These are phyloP conservation scores for Mythimna pallens DNA, from an alignment of 2,888 invertebrate species.

Conservation along the genomic window DNA sequence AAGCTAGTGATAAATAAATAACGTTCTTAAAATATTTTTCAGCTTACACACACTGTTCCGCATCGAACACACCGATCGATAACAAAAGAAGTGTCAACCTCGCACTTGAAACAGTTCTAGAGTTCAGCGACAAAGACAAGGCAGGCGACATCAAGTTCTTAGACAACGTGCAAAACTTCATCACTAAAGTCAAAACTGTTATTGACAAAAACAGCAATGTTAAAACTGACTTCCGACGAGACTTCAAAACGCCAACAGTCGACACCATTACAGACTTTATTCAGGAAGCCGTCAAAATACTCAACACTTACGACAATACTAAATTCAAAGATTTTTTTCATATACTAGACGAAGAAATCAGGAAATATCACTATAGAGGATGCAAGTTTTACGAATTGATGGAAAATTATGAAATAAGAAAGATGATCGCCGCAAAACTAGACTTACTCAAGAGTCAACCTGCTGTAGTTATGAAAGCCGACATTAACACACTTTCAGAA, in stretches of 20 bases:
- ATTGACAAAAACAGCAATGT: conserved; percentile 10
- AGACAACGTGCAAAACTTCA: conserved; percentile 24
- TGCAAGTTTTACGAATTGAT: conserved; percentile 71
- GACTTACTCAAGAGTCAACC: conserved; percentile 57
- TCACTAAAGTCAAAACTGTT: conserved; percentile 34
- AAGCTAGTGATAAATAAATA: not conserved
- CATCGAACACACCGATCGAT: not conserved
- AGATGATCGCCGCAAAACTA: conserved; percentile 65
- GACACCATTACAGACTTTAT: conserved; percentile 74
- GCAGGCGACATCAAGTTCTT: conserved; percentile 17
- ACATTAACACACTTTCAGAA: conserved; percentile 54
- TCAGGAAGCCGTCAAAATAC: conserved; percentile 52
- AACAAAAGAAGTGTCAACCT: not conserved
- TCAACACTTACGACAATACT: conserved; percentile 69
- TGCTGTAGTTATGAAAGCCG: conserved; percentile 54
- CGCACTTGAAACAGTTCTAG: conserved; percentile 16
- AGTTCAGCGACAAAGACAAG: conserved; percentile 22
- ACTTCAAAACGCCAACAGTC: not conserved
- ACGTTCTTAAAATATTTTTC: not conserved
- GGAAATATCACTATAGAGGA: conserved; percentile 71
- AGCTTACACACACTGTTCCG: not conserved
- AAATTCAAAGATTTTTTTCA: conserved; percentile 69
- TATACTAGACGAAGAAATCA: conserved; percentile 70
- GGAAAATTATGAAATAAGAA: conserved; percentile 61
- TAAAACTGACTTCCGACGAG: conserved; percentile 17